These are phyloP conservation scores for Litoditis marina DNA, from an alignment of 2,888 invertebrate genomes.

Conservation along the genomic window DNA sequence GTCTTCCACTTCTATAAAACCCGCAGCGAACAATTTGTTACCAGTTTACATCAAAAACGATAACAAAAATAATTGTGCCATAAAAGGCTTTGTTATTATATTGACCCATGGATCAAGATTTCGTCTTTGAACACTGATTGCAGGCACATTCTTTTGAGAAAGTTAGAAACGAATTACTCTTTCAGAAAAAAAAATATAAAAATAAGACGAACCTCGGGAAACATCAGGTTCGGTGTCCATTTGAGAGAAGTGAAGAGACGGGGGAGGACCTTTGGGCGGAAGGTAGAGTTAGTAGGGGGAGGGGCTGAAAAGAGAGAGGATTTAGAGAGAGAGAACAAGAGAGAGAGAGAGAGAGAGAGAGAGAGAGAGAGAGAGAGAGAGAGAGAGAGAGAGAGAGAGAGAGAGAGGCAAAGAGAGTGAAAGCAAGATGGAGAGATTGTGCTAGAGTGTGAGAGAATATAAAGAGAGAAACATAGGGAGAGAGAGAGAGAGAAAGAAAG, in stretches of 20 bases:
- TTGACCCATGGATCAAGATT: no score
- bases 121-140: no score
- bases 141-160: background rate
- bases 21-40: no score
- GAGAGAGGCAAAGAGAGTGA: slow-evolving; percentile 11
- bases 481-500: slow-evolving; percentile 9
- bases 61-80: no score
- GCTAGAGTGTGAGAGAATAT: slow-evolving; percentile 1
- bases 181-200: background rate
- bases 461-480: slow-evolving; percentile 2
- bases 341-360: background rate
- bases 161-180: background rate
- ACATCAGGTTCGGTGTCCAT: background rate
- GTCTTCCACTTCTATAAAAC: no score
- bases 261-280: slow-evolving; percentile 5
- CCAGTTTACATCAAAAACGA: no score
- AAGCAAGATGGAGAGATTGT: background rate
- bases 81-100: no score
- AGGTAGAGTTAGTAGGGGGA: background rate
- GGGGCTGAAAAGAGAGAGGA: background rate
- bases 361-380: background rate
- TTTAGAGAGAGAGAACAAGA: background rate
- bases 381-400: slow-evolving; percentile 9
- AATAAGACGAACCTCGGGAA: background rate
- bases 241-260: background rate